Evolutionary conservation across 2,888 invertebrate genomes (phyloP).

Genomic region (Corythucha ciliata): DNA sequence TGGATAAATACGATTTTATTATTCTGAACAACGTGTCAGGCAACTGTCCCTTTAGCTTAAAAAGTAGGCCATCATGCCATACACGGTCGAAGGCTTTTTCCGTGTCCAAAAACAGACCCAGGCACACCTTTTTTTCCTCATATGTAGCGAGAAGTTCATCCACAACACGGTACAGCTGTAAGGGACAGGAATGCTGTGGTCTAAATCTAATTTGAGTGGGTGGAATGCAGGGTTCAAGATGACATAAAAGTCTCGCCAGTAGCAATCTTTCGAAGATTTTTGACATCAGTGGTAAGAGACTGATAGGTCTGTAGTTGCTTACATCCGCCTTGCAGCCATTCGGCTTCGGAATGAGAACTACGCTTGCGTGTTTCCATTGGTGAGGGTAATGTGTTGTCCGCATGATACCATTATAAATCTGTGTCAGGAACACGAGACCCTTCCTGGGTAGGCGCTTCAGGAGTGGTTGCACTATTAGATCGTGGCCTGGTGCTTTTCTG

Average conservation of each 20-base stretch:
- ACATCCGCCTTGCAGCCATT: neutral
- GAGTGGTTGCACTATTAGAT: too few species aligned
- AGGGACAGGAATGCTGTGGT: neutral
- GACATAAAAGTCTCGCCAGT: neutral
- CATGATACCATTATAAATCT: neutral
- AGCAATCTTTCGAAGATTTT: neutral
- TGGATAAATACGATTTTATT: too few species aligned
- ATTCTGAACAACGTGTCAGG: neutral
- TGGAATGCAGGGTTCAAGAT: neutral
- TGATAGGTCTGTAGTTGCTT: slow-evolving; percentile 2
- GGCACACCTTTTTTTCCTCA: neutral
- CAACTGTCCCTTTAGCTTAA: neutral
- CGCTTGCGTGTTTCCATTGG: too few species aligned
- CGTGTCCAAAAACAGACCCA: neutral
- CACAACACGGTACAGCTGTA: neutral
- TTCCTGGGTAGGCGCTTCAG: neutral
- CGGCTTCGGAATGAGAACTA: neutral
- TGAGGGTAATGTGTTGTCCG: neutral
- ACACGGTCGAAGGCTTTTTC: too few species aligned
- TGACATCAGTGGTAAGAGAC: slow-evolving; percentile 1
- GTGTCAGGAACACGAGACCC: neutral
- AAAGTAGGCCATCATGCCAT: neutral
- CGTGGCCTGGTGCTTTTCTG: too few species aligned
- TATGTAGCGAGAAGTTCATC: neutral
- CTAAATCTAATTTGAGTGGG: neutral